Evolutionary conservation across 2,797 vertebrate species (phyloP), one percentile per base, ranked within the genome.

Genomic region (Streptopelia turtur): DNA sequence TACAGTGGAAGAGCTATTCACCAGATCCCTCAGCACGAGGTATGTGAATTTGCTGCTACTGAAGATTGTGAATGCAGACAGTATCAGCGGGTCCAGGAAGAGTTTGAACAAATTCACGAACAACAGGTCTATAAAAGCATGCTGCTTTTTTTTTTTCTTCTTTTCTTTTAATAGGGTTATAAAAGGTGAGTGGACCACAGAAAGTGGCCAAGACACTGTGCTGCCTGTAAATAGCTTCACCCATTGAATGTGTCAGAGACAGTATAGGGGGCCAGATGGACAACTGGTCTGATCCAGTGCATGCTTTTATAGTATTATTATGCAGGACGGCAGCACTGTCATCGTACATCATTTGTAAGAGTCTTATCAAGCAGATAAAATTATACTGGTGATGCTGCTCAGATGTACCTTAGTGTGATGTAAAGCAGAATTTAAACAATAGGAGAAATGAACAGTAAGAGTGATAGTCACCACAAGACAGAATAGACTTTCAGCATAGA

Each of bases 231-330:
- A 10, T 25, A 70, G 25, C 31, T 31, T 63, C 30, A 52, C 21
- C 21, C 23, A 1, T 1, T 28, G 64, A 37, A 41, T 4, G 0
- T 17, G 6, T 6, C 15, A 35, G 37, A 24, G 55, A 6, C 8
- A 28, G 7, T 39, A 31, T 0, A 55, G 49, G 14, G 66, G 63
- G 43, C 57, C 35, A 10, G 70, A 33, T 16, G 57, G 25, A 59
- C 35, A 45, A 12, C 23, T 37, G 22, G 4, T 53, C 49, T 76
- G 39, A 39, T 22, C n/a, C 5, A 4, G n/a, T 33, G 18, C 12
- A 4, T 6, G 31, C 37, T 57, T 56, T 7, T 7, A 10, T 21
- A 3, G 55, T 33, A 9, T 45, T 57, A 20, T 43, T 24, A 4
- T 37, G 39, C 11, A 25, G 82, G 10, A 39, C 21, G 13, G 37